These are phyloP conservation scores for Drosophila navojoa DNA, from an alignment of 1,140 invertebrate genomes.

Conservation along the genomic window DNA sequence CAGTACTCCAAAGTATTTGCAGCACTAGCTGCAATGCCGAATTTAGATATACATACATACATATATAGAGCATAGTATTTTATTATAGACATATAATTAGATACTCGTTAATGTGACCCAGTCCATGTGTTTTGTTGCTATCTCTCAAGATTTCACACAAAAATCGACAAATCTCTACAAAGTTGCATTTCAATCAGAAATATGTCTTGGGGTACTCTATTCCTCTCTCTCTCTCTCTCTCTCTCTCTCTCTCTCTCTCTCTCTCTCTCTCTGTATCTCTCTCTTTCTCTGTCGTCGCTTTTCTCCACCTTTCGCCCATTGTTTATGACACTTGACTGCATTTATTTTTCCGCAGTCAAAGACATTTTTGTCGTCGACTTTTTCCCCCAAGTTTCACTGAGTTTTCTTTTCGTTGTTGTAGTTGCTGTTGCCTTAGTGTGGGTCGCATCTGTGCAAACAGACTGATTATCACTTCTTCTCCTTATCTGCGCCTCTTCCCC, in stretches of 20 bases:
- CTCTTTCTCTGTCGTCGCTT: slow-evolving; percentile 38
- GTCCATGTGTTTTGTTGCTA: not conserved
- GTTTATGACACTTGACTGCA: slow-evolving; percentile 76
- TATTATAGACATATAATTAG: not conserved
- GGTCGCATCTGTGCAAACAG: slow-evolving; percentile 53
- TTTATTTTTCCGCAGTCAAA: slow-evolving; percentile 76
- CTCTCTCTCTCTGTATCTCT: not conserved
- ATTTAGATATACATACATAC: no score
- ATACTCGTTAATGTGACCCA: not conserved
- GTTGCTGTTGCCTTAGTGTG: slow-evolving; percentile 46
- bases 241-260: slow-evolving; percentile 1
- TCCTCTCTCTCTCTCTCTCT: not conserved
- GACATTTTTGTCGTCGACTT: slow-evolving; percentile 73
- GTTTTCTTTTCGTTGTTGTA: slow-evolving; percentile 61
- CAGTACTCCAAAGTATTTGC: no score
- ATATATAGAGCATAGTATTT: no score
- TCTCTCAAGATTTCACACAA: slow-evolving; percentile 37
- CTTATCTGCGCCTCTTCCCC: not conserved
- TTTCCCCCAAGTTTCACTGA: slow-evolving; percentile 71
- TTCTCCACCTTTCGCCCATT: slow-evolving; percentile 77
- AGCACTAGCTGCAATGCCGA: no score
- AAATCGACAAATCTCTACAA: slow-evolving; percentile 20
- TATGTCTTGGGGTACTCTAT: not conserved
- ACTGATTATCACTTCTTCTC: slow-evolving; percentile 55
- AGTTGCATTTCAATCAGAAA: slow-evolving; percentile 39